These are phyloP conservation scores for Orcinus orca DNA, from an alignment of 2,113 vertebrate genomes.

Conservation along the genomic window DNA sequence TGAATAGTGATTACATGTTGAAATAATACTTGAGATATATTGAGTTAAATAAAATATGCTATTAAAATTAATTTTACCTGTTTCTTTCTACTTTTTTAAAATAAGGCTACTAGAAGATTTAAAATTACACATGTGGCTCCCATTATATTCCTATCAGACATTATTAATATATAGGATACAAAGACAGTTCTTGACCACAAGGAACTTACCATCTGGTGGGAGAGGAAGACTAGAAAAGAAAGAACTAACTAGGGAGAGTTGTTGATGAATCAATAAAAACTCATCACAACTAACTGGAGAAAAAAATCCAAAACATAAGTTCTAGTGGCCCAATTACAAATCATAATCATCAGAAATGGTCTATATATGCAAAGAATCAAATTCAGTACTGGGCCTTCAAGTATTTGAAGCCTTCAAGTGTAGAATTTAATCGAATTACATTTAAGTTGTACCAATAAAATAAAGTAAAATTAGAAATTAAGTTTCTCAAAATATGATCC, in stretches of 20 bases:
- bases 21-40: conserved; percentile 21
- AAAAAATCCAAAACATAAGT: background rate
- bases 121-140: background rate
- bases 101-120: conserved; percentile 12
- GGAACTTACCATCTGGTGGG: background rate
- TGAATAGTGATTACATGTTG: background rate
- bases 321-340: background rate
- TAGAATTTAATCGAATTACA: background rate
- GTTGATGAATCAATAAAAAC: conserved; percentile 5
- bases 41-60: conserved; percentile 28
- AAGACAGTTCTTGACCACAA: background rate
- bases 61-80: conserved; percentile 21
- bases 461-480: background rate
- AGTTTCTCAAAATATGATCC: background rate
- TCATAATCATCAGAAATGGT: background rate
- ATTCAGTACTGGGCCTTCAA: background rate
- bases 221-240: background rate
- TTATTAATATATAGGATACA: background rate
- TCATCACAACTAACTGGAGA: background rate
- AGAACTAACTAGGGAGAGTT: background rate
- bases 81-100: conserved; percentile 4
- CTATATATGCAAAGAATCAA: background rate
- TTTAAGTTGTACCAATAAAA: conserved; percentile 1
- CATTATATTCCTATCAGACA: background rate
- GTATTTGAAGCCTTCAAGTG: background rate